These are phyloP conservation scores for Crotalus horridus DNA, from an alignment of 2,113 vertebrate genomes.

Conservation along the genomic window DNA sequence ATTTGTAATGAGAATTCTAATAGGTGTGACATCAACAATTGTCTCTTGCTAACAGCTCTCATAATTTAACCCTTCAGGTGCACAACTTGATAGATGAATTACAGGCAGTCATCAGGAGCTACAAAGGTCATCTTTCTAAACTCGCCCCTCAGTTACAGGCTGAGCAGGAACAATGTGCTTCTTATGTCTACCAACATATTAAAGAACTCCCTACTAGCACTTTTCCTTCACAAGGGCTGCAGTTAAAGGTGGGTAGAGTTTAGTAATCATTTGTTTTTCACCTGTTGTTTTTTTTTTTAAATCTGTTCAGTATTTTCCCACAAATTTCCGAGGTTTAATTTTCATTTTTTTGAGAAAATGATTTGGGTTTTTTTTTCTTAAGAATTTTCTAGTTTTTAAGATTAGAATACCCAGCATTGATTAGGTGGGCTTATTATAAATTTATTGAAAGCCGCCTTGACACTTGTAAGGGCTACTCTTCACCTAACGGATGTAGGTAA, in stretches of 20 bases:
- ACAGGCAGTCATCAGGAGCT: slow-evolving; percentile 58
- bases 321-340: neutral
- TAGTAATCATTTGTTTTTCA: neutral
- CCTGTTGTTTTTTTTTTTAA: neutral
- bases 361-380: neutral
- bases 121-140: slow-evolving; percentile 53
- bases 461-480: neutral
- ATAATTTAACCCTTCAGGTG: slow-evolving; percentile 61
- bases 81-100: slow-evolving; percentile 60
- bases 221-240: slow-evolving; percentile 31
- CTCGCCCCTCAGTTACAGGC: slow-evolving; percentile 48
- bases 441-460: neutral
- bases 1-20: slow-evolving; percentile 51
- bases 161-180: slow-evolving; percentile 52
- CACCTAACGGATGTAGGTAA: neutral
- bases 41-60: slow-evolving; percentile 52
- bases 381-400: neutral
- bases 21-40: slow-evolving; percentile 64
- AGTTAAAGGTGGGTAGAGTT: slow-evolving; percentile 45
- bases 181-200: slow-evolving; percentile 45
- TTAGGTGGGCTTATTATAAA: neutral
- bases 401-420: neutral
- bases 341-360: neutral
- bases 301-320: neutral
- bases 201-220: slow-evolving; percentile 39